Evolutionary conservation across 2,797 vertebrate species (phyloP).

Genomic region (Manis crassicaudata): DNA sequence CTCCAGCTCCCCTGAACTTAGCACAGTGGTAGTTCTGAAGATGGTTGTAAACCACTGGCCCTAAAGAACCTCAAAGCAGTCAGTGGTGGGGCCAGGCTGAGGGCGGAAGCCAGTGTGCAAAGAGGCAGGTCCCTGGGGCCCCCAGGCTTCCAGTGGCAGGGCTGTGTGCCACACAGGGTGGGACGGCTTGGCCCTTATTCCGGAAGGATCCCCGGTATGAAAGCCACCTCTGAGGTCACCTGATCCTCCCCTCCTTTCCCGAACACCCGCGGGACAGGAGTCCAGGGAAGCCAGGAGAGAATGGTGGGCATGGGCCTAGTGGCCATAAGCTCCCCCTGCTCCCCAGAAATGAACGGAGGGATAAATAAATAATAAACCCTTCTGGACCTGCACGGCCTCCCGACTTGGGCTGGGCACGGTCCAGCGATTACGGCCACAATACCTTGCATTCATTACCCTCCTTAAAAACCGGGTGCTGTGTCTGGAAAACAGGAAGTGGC

Average conservation of each 20-base stretch:
- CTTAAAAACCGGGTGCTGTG: slow-evolving; percentile 83
- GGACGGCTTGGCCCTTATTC: neutral
- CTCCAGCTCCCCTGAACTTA: no score
- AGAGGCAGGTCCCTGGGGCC: neutral
- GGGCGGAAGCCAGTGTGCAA: accelerated
- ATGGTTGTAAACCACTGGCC: no score
- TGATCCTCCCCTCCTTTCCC: neutral
- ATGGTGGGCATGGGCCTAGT: neutral
- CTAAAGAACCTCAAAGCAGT: neutral
- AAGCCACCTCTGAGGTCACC: neutral
- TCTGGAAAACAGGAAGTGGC: slow-evolving; percentile 90
- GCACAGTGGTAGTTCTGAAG: neutral
- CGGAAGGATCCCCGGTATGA: neutral
- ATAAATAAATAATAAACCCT: slow-evolving; percentile 18
- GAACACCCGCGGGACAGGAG: neutral
- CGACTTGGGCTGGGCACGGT: slow-evolving; percentile 59
- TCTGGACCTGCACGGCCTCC: neutral
- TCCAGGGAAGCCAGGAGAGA: neutral
- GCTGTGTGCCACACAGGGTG: accelerated
- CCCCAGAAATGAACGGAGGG: neutral
- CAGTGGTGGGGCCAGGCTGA: neutral
- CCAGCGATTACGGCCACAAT: slow-evolving; percentile 83
- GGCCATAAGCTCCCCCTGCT: neutral
- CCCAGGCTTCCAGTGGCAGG: no score
- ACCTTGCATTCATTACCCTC: slow-evolving; percentile 86